Percentiles rank a stretch among this genome's conserved stretches.
Evolutionary conservation across 2,797 vertebrate species (phyloP).

Genomic region (Poeciliopsis presidionis): DNA sequence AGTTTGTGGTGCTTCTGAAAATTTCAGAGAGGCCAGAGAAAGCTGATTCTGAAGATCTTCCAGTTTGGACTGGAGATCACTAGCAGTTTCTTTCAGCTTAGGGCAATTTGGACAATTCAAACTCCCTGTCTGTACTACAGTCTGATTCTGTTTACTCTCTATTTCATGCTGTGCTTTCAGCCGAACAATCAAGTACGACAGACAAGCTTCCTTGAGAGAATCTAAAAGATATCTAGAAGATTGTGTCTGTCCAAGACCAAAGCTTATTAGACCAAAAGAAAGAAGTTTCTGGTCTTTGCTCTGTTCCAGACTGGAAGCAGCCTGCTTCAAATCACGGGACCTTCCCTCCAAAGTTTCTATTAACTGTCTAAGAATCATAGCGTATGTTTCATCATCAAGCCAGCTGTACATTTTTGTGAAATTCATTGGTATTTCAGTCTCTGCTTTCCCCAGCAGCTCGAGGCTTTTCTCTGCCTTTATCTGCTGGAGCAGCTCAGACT

Average conservation of each 20-base stretch:
- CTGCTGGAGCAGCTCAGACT: constrained; percentile 55
- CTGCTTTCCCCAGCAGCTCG: constrained; percentile 59
- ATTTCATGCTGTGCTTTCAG: constrained; percentile 64
- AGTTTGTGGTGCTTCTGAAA: constrained; percentile 27
- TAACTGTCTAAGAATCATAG: constrained; percentile 68
- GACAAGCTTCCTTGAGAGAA: constrained; percentile 73
- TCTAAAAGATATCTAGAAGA: constrained; percentile 70
- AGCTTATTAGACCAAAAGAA: constrained; percentile 61
- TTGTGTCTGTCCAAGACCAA: constrained; percentile 45
- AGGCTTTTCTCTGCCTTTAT: constrained; percentile 72
- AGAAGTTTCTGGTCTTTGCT: constrained; percentile 62
- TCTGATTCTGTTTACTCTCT: constrained; percentile 41
- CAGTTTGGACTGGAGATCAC: constrained; percentile 66
- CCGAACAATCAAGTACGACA: constrained; percentile 70
- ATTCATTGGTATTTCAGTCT: constrained; percentile 28
- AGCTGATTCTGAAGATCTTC: constrained; percentile 60
- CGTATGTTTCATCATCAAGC: constrained; percentile 64
- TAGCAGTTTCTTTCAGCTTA: constrained; percentile 64
- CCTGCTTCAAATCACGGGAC: constrained; percentile 62
- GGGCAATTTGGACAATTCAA: constrained; percentile 69
- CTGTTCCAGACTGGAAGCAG: constrained; percentile 57
- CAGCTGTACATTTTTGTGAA: constrained; percentile 53
- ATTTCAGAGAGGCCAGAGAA: constrained; percentile 38
- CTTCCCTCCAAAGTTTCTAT: constrained; percentile 67
- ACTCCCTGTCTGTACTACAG: constrained; percentile 23